Evolutionary conservation across 2,113 vertebrate species (phyloP).

Genomic region (Stegostoma tigrinum): DNA sequence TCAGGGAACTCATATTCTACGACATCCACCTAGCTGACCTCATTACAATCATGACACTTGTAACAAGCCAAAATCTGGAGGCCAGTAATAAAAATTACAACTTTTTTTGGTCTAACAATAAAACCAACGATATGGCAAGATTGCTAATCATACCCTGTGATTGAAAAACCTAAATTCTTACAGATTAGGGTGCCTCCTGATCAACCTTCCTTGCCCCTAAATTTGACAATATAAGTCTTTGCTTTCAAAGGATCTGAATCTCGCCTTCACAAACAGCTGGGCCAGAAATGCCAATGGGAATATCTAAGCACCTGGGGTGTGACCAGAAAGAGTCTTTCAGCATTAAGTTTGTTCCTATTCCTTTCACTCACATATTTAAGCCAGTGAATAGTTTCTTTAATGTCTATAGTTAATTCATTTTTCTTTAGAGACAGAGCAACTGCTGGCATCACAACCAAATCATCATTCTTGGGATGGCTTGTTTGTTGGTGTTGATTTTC

Average conservation of each 20-base stretch:
- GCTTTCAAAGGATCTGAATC: not conserved
- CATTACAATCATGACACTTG: too few species aligned
- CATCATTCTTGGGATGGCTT: not conserved
- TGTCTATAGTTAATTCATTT: not conserved
- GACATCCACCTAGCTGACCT: too few species aligned
- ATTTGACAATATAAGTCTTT: not conserved
- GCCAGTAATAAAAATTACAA: not conserved
- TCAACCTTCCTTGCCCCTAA: not conserved
- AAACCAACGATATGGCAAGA: not conserved
- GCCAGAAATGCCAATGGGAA: not conserved
- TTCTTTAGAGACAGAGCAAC: not conserved
- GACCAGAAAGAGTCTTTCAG: not conserved
- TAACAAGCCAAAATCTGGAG: too few species aligned
- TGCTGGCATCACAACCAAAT: not conserved
- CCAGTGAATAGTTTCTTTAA: not conserved
- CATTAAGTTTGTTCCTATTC: not conserved
- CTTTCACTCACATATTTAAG: not conserved
- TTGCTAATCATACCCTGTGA: not conserved
- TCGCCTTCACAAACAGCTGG: not conserved
- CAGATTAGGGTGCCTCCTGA: not conserved
- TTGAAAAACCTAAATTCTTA: not conserved
- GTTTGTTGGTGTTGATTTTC: not conserved
- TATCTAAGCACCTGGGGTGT: not conserved
- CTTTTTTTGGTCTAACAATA: not conserved
- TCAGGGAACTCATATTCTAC: too few species aligned